Evolutionary conservation across 2,113 vertebrate species (phyloP), one percentile per base, ranked within the genome.

Genomic region (Ictalurus furcatus): DNA sequence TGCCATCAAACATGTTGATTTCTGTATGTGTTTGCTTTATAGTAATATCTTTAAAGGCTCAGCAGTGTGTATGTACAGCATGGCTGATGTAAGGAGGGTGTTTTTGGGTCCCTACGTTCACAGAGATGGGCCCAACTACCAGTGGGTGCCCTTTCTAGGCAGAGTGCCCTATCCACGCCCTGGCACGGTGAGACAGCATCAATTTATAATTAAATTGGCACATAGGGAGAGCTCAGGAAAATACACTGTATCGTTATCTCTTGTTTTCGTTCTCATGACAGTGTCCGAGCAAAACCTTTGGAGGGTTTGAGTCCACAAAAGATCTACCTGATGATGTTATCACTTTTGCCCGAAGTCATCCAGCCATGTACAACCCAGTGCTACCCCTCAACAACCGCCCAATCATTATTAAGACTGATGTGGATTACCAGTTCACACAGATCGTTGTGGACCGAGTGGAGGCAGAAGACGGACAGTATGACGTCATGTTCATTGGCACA

Each of bases 401-500:
- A 0, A 97, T 99, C 90, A 98, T 99, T 92, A 97, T 99, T 88
- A 99, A 98, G 94, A 99, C 98, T 0, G 98, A 99, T 0, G 97
- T 99, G 82, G 98, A 98, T 94, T 99, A 99, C 91, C 98, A 99
- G 92, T 99, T 99, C 93, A 98, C 97, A 0, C 98, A 99, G 92
- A 97, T 99, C 59, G 98, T 99, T 48, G 98, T 99, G 59, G 98
- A 99, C 93, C 95, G 97, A 90, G 98, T 99, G 0, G 98, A 99
- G 1, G 98, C 98, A 59, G 98, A 99, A 88, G 98, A 99, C 25
- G 98, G 98, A 17, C 97, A 98, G 4, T 99, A 99, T 9, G 98
- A 99, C 0, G 98, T 99, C 88, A 98, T 99, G 98, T 99, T 99
- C 94, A 99, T 99, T 30, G 98, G 98, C 93, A 99, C 98, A 96